Evolutionary conservation across 2,888 invertebrate genomes (phyloP).

Genomic region (Resseliella maxima): DNA sequence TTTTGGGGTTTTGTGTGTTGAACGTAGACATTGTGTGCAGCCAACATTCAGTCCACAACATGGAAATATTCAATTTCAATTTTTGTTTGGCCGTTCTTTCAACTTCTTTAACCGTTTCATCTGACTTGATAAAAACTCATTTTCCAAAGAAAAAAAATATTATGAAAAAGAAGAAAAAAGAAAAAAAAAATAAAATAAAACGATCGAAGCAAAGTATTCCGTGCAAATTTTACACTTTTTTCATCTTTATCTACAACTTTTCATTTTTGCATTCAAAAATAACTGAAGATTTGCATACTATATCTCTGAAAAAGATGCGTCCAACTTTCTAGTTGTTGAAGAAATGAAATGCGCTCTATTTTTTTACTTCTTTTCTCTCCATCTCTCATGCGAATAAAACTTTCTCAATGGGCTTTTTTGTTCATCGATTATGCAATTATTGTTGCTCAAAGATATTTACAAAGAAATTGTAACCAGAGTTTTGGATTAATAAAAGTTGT

Average conservation of each 20-base stretch:
- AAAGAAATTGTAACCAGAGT: background rate
- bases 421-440: constrained; percentile 37
- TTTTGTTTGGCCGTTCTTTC: background rate
- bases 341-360: too few species aligned
- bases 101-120: background rate
- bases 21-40: background rate
- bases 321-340: too few species aligned
- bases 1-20: background rate
- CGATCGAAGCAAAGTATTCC: background rate
- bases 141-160: background rate
- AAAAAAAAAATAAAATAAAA: too few species aligned
- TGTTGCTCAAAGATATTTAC: background rate
- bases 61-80: constrained; percentile 52
- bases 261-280: background rate
- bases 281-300: background rate
- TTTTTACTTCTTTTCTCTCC: too few species aligned
- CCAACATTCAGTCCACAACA: background rate
- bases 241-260: background rate
- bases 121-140: background rate
- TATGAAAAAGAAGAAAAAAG: too few species aligned
- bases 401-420: background rate
- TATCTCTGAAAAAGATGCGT: too few species aligned
- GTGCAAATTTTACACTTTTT: background rate
- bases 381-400: too few species aligned
- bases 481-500: constrained; percentile 7